Conservation (phyloP, 2,888 invertebrate genomes). For the Phorcus lineatus region DNA sequence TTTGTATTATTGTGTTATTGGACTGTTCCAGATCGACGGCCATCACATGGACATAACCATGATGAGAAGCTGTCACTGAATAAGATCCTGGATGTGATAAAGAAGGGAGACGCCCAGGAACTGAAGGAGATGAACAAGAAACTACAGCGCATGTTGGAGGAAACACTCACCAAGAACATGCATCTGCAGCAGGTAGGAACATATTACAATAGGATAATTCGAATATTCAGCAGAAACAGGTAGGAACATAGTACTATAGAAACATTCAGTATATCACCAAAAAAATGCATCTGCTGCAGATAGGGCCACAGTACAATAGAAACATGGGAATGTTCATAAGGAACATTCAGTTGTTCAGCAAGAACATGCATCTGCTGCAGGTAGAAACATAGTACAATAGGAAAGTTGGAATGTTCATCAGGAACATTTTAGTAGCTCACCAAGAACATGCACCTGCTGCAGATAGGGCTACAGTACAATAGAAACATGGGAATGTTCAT, state of each 20-base stretch:
- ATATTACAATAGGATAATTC: not conserved
- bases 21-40: conserved; percentile 1
- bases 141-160: conserved; percentile 77
- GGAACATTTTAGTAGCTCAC: too few species aligned
- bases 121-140: conserved; percentile 74
- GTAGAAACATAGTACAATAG: too few species aligned
- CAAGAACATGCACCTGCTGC: too few species aligned
- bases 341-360: not conserved
- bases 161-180: conserved; percentile 79
- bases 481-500: too few species aligned
- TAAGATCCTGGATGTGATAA: conserved; percentile 75
- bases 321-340: too few species aligned
- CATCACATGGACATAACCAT: conserved; percentile 29
- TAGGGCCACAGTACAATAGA: too few species aligned
- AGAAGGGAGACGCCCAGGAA: conserved; percentile 74
- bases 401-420: not conserved
- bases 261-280: too few species aligned
- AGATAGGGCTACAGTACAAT: too few species aligned
- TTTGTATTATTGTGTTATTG: too few species aligned
- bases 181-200: conserved; percentile 75
- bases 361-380: not conserved
- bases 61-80: conserved; percentile 74
- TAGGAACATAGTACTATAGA: not conserved
- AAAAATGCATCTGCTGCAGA: too few species aligned
- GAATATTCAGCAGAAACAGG: not conserved